These are phyloP conservation scores for Leucophora obtusa DNA, from an alignment of 2,888 invertebrate species.

Conservation along the genomic window DNA sequence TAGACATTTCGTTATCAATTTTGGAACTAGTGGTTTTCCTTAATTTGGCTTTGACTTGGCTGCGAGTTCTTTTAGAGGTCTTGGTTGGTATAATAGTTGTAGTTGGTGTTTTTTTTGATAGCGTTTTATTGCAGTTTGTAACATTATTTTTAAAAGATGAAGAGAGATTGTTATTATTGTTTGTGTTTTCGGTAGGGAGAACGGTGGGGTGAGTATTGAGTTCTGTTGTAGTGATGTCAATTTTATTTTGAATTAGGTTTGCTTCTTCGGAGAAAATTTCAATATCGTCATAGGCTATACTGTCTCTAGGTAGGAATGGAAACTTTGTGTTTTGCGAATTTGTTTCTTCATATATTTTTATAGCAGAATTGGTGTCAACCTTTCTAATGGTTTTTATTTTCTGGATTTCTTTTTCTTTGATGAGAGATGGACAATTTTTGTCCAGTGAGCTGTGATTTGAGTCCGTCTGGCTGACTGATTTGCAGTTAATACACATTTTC, in stretches of 20 bases:
- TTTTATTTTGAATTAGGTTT: background rate
- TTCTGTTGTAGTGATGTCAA: no score
- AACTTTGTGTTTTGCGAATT: background rate
- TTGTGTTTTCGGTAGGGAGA: background rate
- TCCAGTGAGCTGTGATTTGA: no score
- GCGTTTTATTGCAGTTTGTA: no score
- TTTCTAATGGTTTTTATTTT: conserved; percentile 16
- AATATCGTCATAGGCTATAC: background rate
- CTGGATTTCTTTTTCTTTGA: conserved; percentile 31
- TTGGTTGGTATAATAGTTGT: no score
- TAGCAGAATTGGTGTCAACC: conserved; percentile 13
- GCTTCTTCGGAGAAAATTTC: background rate
- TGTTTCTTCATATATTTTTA: background rate
- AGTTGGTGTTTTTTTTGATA: no score
- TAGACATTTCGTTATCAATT: no score
- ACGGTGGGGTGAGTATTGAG: background rate
- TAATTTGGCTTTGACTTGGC: no score
- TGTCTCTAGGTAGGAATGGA: background rate
- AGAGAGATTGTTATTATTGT: background rate
- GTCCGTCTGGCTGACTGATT: conserved; percentile 26
- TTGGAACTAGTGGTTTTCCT: no score
- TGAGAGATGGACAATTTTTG: conserved; percentile 21
- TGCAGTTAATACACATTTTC: conserved; percentile 25
- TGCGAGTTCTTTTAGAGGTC: no score
- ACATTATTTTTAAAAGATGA: no score